These are phyloP conservation scores for Holothuria scabra DNA, from an alignment of 53 echinoderm and acorn worm species.

Conservation along the genomic window DNA sequence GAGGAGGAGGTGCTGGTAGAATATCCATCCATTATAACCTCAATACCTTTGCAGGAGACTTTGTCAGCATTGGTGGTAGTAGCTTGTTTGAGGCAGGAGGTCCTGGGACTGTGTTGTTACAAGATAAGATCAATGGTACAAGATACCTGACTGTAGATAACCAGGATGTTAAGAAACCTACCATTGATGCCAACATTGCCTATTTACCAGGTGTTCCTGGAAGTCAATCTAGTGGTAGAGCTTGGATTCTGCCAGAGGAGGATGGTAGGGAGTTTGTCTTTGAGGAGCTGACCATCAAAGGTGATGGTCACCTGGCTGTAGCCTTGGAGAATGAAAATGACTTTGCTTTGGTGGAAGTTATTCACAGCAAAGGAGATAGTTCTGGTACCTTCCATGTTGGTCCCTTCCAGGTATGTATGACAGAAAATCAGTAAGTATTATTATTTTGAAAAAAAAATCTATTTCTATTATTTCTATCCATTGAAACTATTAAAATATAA, in stretches of 20 bases:
- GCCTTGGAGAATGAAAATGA: conserved; percentile 50
- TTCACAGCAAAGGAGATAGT: conserved; percentile 70
- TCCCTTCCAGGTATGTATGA: conserved; percentile 74
- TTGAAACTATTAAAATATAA: too few species aligned
- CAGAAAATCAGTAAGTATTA: too few species aligned
- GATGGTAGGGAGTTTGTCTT: conserved; percentile 63
- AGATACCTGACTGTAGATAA: conserved; percentile 65
- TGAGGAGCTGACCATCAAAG: conserved; percentile 61
- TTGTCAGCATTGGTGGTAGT: conserved; percentile 65
- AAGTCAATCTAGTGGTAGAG: conserved; percentile 71
- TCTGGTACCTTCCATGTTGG: conserved; percentile 81
- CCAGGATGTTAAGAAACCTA: conserved; percentile 1
- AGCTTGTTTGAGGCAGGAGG: conserved; percentile 77
- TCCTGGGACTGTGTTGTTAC: conserved; percentile 74
- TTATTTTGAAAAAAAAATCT: too few species aligned
- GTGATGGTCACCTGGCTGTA: conserved; percentile 72
- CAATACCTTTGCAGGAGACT: conserved; percentile 61
- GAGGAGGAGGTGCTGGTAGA: conserved; percentile 88
- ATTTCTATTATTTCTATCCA: too few species aligned
- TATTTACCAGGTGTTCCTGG: conserved; percentile 36
- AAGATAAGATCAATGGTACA: conserved; percentile 41
- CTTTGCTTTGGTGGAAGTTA: conserved; percentile 43
- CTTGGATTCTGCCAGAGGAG: conserved; percentile 71
- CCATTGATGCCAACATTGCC: background rate
- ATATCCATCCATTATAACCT: conserved; percentile 67